Conservation (phyloP, 2,888 invertebrate species). For the Chironomus riparius region DNA sequence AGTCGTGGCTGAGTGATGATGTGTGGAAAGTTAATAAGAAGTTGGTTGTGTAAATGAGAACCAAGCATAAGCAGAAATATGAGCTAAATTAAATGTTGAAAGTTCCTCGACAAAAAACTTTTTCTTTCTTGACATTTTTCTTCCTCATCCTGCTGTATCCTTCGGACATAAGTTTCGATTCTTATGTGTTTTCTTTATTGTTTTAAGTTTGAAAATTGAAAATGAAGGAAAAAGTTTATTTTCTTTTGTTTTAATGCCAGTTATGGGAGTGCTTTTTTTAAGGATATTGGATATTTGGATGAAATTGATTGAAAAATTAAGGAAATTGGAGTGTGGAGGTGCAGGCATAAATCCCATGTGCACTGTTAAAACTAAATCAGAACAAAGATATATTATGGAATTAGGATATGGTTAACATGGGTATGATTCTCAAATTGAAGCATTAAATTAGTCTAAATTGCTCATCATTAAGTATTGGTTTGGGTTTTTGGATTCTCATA, state of each 20-base stretch:
- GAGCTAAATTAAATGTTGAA: not conserved
- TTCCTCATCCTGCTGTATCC: not conserved
- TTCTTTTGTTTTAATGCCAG: not conserved
- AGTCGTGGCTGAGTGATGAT: not conserved
- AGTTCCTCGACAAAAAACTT: not conserved
- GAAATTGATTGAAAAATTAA: too few relatives aligned
- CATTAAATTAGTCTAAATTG: too few relatives aligned
- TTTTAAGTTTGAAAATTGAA: not conserved
- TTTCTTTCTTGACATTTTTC: not conserved
- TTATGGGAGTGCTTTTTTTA: not conserved
- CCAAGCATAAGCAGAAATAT: not conserved
- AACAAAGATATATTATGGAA: too few relatives aligned
- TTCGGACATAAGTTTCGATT: not conserved
- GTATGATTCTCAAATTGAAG: too few relatives aligned
- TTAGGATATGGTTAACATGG: too few relatives aligned
- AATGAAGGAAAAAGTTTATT: not conserved
- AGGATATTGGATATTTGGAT: too few relatives aligned
- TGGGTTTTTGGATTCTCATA: too few relatives aligned
- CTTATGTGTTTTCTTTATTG: not conserved
- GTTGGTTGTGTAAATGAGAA: constrained; percentile 7
- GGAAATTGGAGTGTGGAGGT: too few relatives aligned
- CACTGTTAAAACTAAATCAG: too few relatives aligned
- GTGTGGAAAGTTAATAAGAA: constrained; percentile 20
- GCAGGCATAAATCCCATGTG: too few relatives aligned
- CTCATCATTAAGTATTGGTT: too few relatives aligned